Evolutionary conservation across 2,113 vertebrate species (phyloP).

Genomic region (Ceuthmochares aereus): DNA sequence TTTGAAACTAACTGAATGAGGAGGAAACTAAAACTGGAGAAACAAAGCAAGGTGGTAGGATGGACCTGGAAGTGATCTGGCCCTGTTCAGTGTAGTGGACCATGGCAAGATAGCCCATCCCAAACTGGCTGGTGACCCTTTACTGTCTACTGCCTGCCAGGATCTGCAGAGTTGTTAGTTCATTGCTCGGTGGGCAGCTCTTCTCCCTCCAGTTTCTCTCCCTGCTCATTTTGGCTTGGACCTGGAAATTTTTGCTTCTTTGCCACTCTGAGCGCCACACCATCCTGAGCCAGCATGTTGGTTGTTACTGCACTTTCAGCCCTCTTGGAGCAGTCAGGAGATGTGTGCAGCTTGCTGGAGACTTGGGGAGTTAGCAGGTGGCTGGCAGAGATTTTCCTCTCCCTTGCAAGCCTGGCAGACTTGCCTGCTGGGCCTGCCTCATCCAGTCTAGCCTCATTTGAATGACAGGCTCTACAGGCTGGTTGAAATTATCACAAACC

Average conservation of each 20-base stretch:
- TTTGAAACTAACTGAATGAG: not conserved
- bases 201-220: not conserved
- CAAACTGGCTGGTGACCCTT: not conserved
- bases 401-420: not conserved
- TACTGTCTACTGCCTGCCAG: not conserved
- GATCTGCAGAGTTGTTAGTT: not conserved
- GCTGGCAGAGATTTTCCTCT: not conserved
- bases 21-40: not conserved
- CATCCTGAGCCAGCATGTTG: fast-evolving
- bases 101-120: not conserved
- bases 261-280: not conserved
- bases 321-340: not conserved
- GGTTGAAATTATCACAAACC: not conserved
- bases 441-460: not conserved
- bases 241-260: not conserved
- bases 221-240: not conserved
- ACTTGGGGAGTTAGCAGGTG: not conserved
- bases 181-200: not conserved
- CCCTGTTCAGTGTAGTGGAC: not conserved
- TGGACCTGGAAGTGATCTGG: not conserved
- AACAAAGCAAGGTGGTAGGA: not conserved
- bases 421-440: not conserved
- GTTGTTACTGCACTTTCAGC: not conserved
- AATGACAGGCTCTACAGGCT: not conserved
- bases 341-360: not conserved